Evolutionary conservation across 2,113 vertebrate species (phyloP), one percentile per base, ranked within the genome.

Genomic region (Chamaetylas fuelleborni): DNA sequence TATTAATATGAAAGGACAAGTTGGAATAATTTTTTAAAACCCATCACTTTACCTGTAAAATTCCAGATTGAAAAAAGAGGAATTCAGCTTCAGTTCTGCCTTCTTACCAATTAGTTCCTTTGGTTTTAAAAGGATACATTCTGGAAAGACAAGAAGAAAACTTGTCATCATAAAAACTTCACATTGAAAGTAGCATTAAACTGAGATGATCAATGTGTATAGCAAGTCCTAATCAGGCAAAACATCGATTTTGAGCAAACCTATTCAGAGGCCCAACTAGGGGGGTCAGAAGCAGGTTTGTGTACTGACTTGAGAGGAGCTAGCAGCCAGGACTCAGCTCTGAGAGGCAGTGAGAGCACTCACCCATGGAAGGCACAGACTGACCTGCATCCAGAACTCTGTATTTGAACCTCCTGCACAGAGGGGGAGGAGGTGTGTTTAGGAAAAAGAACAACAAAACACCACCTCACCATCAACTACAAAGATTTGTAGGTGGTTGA

Each of bases 31-130:
- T 38, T 9, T 11, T 3, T 38, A 45, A 36, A 8, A 4, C 9
- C 18, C 29, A 22, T 14, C 0, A 13, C 15, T 87, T 96, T 98
- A 99, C 99, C 99, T 99, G 97, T 99, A 99, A 98, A 99, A 99
- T 62, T 99, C 99, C 61, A 99, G 88, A 33, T 84, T 96, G 96
- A 99, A 99, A 98, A 99, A 99, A 14, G 99, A 98, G 6, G 98
- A 95, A 91, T 99, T 99, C 92, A 98, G 98, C 91, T 95, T 98
- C 98, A 98, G 98, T 64, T 97, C 97, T 16, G 87, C 77, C n/a
- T 84, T 93, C 67, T 93, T 90, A 81, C 33, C 65, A 64, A 86
- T 64, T 38, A 98, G 86, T 6, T 91, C 91, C 72, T 95, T 96
- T 62, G 98, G 98, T 72, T 99, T 97, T 73, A 99, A 90, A 77